Conservation (phyloP, 35 echinoderm and acorn worm species). For the Amphiura filiformis region DNA sequence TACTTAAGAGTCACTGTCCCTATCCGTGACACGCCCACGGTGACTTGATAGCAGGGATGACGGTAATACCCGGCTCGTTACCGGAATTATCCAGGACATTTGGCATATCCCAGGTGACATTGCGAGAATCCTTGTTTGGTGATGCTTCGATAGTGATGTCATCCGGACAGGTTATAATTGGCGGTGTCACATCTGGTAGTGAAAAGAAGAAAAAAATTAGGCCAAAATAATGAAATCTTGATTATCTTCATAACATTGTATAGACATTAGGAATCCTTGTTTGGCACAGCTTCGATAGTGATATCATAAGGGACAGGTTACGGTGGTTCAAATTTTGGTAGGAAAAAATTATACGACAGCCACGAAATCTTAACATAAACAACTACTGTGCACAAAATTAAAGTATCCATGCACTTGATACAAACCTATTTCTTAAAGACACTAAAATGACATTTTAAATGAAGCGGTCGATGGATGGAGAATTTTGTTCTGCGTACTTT, state of each 20-base stretch:
- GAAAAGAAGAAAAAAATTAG: not conserved
- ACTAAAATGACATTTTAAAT: too few species aligned
- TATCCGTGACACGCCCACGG: slow-evolving; percentile 59
- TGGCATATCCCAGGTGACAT: slow-evolving; percentile 51
- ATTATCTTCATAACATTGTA: not conserved
- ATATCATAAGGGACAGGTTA: too few species aligned
- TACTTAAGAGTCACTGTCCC: slow-evolving; percentile 63
- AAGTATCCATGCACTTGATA: too few species aligned
- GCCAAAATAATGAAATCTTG: not conserved
- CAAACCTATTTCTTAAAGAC: too few species aligned
- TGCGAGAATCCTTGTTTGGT: slow-evolving; percentile 21
- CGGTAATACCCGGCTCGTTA: slow-evolving; percentile 36
- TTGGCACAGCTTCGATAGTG: too few species aligned
- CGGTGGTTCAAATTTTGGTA: too few species aligned
- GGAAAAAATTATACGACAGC: too few species aligned
- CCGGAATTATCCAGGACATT: slow-evolving; percentile 45
- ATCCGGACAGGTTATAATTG: slow-evolving; percentile 53
- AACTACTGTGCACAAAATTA: too few species aligned
- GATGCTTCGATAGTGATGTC: slow-evolving; percentile 28
- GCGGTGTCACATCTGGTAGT: slow-evolving; percentile 63
- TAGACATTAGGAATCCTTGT: not conserved
- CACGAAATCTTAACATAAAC: too few species aligned
- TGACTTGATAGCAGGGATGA: slow-evolving; percentile 46
- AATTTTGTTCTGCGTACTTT: too few species aligned
- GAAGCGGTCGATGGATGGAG: too few species aligned